Evolutionary conservation across 2,888 invertebrate genomes (phyloP).

Genomic region (Nomada ferruginata): DNA sequence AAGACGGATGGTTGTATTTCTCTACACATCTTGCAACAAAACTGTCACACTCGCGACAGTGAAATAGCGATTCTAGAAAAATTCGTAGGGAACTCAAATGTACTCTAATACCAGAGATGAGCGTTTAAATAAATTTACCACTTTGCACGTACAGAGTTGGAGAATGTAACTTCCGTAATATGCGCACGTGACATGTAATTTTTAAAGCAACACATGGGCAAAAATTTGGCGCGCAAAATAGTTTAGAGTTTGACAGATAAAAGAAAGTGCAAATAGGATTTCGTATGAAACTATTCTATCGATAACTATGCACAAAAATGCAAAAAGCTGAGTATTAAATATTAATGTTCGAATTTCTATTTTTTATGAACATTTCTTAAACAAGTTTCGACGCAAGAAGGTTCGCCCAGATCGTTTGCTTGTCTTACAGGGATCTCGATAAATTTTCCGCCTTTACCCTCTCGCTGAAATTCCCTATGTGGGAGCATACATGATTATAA

Average conservation of each 20-base stretch:
- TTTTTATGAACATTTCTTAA: constrained; percentile 1
- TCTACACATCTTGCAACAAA: constrained; percentile 13
- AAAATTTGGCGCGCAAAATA: too few relatives aligned
- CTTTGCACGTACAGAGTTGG: background rate
- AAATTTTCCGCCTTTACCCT: constrained; percentile 49
- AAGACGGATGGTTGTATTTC: constrained; percentile 48
- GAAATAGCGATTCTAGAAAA: constrained; percentile 36
- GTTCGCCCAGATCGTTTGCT: constrained; percentile 39
- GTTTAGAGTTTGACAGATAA: too few relatives aligned
- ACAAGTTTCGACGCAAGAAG: constrained; percentile 23
- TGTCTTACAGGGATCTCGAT: constrained; percentile 46
- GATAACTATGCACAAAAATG: too few relatives aligned
- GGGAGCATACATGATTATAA: constrained; percentile 56
- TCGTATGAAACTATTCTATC: too few relatives aligned
- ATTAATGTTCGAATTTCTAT: background rate
- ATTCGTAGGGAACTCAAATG: background rate
- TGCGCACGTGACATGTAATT: background rate
- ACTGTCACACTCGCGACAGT: constrained; percentile 36
- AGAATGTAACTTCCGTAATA: too few relatives aligned
- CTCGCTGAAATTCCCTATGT: constrained; percentile 43
- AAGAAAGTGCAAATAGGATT: too few relatives aligned
- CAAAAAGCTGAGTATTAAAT: background rate
- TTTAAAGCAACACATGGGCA: too few relatives aligned
- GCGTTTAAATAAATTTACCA: constrained; percentile 11
- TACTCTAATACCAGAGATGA: background rate